A percentile compares a stretch with the other conserved stretches of the same genome.
Evolutionary conservation across 2,797 vertebrate species (phyloP).

Genomic region (Mareca strepera): DNA sequence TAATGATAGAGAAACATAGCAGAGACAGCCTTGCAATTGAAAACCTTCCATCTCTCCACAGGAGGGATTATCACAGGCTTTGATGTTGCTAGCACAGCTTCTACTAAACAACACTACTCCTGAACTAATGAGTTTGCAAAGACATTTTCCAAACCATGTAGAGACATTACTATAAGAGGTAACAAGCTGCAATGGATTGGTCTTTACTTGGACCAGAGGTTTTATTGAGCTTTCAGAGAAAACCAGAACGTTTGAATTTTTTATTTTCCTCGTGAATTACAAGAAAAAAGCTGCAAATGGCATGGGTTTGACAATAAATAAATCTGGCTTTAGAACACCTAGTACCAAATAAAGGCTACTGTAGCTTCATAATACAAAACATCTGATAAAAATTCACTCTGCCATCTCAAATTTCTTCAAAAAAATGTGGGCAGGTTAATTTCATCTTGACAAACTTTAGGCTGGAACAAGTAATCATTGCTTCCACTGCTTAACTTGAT

Average conservation of each 20-base stretch:
- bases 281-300: not conserved
- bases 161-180: not conserved
- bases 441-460: not conserved
- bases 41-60: not conserved
- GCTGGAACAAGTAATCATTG: not conserved
- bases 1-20: conserved; percentile 36
- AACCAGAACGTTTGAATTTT: not conserved
- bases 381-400: not conserved
- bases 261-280: not conserved
- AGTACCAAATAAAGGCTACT: not conserved
- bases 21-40: not conserved
- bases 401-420: not conserved
- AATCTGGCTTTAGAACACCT: not conserved
- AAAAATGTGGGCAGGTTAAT: not conserved
- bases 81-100: not conserved
- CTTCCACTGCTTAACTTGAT: not conserved
- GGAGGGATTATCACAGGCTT: not conserved
- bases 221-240: not conserved
- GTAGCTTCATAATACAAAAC: not conserved
- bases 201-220: not conserved
- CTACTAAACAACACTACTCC: not conserved
- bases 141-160: not conserved
- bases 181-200: not conserved
- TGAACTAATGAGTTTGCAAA: not conserved
- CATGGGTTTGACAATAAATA: not conserved